Evolutionary conservation across 2,113 vertebrate genomes (phyloP), one percentile per base, ranked within the genome.

Genomic region (Grantiella picta): DNA sequence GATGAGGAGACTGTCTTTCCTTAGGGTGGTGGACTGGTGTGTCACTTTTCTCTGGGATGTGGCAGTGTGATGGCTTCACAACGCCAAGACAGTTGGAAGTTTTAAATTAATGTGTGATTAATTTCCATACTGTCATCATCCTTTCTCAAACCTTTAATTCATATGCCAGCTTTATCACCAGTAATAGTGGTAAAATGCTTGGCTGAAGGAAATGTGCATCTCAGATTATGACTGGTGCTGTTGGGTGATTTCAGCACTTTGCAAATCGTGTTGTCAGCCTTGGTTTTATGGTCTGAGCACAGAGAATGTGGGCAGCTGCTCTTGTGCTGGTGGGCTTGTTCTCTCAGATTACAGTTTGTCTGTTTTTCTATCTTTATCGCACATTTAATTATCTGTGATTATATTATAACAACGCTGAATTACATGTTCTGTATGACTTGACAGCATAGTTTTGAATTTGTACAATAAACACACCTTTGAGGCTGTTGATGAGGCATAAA

Each of bases 121-220:
- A 93, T 91, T 91, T 86, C 72, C 5, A 6, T 68, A 38, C 77
- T 92, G 86, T 92, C 90, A 81, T 92, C 80, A 54, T 90, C 56
- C 35, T 56, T 95, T 96, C 44, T 90, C 75, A 88, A 65, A 68
- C 63, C 76, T 92, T 85, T 89, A 90, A 92, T 93, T 95, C 84
- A 75, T 45, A 21, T 78, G 65, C 78, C 85, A 91, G 57, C 52
- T 96, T 94, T 93, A 82, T 90, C 90, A 61, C 75, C 53, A 69
- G 44, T 72, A 94, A 84, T 91, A 86, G 81, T 77, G 73, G 91
- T 63, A 82, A 86, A 91, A 92, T 53, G 78, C 71, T 86, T 90
- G 70, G 61, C 90, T 93, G 90, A 87, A 76, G 89, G 83, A 91
- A 94, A 92, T 29, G 42, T 91, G 54, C 53, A 20, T 91, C 95